Percentiles rank a stretch among this genome's conserved stretches.
phyloP scores from a whole-genome alignment of 2,888 invertebrate species.

The Parasteatoda lunata region DNA sequence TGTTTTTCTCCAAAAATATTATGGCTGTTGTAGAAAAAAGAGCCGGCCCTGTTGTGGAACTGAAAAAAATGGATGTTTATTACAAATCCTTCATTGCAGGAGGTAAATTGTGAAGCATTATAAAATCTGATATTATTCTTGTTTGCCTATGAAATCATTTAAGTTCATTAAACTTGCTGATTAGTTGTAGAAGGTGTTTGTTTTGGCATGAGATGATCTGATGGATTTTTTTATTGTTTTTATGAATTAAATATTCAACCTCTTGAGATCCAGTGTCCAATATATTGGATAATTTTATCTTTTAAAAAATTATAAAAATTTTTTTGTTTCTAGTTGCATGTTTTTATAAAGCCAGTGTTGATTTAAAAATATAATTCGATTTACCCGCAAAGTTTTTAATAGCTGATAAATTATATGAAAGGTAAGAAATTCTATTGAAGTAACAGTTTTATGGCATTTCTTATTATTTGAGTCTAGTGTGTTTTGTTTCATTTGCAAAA shows the following conservation, averaged over 20 bases:
- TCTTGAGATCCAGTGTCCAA: neutral
- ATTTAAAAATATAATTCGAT: no score
- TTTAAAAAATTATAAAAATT: no score
- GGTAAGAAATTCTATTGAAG: no score
- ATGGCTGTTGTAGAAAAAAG: slow-evolving; percentile 54
- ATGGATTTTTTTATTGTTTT: neutral
- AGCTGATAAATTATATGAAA: no score
- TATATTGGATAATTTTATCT: neutral
- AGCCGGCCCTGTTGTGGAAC: slow-evolving; percentile 14
- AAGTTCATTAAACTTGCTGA: neutral
- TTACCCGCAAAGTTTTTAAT: no score
- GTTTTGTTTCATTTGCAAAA: no score
- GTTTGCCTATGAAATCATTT: neutral
- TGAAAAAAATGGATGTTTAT: slow-evolving; percentile 37
- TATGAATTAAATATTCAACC: neutral
- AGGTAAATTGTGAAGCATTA: slow-evolving; percentile 27
- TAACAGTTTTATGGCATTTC: no score
- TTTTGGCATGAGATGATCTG: neutral
- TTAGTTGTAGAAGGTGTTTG: neutral
- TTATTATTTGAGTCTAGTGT: no score
- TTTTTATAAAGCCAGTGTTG: no score
- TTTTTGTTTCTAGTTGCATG: no score
- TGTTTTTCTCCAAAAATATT: neutral
- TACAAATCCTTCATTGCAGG: slow-evolving; percentile 65
- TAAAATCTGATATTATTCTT: neutral